phyloP scores from a whole-genome alignment of 2,888 invertebrate genomes.

The Mythimna lalbum region DNA sequence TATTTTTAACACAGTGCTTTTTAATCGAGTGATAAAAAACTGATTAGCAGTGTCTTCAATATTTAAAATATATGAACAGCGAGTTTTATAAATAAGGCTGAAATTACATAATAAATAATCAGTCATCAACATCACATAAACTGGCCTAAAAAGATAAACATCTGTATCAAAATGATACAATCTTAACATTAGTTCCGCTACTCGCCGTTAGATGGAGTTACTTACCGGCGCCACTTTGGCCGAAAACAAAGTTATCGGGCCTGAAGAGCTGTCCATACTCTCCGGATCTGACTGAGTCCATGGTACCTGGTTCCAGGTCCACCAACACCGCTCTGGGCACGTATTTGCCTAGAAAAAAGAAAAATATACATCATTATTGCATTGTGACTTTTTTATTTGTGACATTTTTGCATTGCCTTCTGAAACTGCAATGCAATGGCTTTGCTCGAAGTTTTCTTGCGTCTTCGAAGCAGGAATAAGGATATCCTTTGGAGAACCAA shows the following conservation, averaged over 20 bases:
- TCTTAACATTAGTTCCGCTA: not conserved
- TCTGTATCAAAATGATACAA: not conserved
- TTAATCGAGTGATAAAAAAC: too few relatives aligned
- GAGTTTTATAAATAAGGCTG: too few relatives aligned
- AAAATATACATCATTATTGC: not conserved
- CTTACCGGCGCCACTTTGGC: conserved; percentile 94
- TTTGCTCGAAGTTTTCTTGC: too few relatives aligned
- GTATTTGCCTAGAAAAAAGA: conserved; percentile 90
- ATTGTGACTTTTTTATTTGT: too few relatives aligned
- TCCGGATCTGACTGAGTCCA: conserved; percentile 96
- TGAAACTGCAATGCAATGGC: too few relatives aligned
- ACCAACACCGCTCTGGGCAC: conserved; percentile 96
- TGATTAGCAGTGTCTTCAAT: too few relatives aligned
- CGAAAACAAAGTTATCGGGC: conserved; percentile 97
- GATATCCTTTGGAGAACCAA: too few relatives aligned
- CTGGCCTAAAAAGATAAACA: not conserved
- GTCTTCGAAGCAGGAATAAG: too few relatives aligned
- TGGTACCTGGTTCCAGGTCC: conserved; percentile 97
- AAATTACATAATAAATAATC: not conserved
- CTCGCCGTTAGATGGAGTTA: conserved; percentile 41
- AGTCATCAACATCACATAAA: not conserved
- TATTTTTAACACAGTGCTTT: not conserved
- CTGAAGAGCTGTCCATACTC: conserved; percentile 95
- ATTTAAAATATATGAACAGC: too few relatives aligned
- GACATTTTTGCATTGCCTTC: too few relatives aligned